Evolutionary conservation across 2,888 invertebrate species (phyloP), one percentile per base, ranked within the genome.

Genomic region (Platycnemis pennipes): DNA sequence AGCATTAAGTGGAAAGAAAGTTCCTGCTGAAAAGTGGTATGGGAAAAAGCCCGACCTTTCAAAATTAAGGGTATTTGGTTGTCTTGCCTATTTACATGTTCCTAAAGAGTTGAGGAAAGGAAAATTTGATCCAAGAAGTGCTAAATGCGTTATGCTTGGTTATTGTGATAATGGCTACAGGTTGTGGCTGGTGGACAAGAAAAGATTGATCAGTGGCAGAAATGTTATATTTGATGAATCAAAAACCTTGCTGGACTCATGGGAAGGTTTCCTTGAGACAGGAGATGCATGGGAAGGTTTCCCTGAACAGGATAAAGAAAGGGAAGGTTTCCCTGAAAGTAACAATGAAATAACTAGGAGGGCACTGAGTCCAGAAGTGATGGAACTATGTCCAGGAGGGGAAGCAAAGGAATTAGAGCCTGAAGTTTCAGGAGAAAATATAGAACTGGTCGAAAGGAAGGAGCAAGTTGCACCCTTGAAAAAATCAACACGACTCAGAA

Each of bases 21-120:
- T 88, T 45, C 46, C 88, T 26, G 88, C 88, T 88, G 88, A 46
- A 88, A n/a, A 46, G 46, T 88, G 88, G 88, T 88, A 88, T 88
- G 88, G 45, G 44, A 88, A 88, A n/a, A 88, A n/a, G 26, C 88
- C 44, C 22, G 88, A 88, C 26, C 46, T 88, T 11, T 45, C 16
- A 3, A 88, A 88, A 46, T 88, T 88, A 46, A 88, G 88, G 46
- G 88, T 88, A 88, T 88, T 88, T 88, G 88, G 88, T 26, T 45
- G 88, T 5, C n/a, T 88, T 88, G 46, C 88, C n/a, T 88, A 88
- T 88, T 56, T 56, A 56, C 56, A 56, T 56, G 56, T 45, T 45
- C 88, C 88, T n/a, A 88, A 88, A 88, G 88, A 88, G 4, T n/a
- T 45, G 22, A 16, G 19, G n/a, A 44, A 46, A 46, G 88, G 46